Evolutionary conservation across 2,113 vertebrate species (phyloP).

Genomic region (Pipa parva): DNA sequence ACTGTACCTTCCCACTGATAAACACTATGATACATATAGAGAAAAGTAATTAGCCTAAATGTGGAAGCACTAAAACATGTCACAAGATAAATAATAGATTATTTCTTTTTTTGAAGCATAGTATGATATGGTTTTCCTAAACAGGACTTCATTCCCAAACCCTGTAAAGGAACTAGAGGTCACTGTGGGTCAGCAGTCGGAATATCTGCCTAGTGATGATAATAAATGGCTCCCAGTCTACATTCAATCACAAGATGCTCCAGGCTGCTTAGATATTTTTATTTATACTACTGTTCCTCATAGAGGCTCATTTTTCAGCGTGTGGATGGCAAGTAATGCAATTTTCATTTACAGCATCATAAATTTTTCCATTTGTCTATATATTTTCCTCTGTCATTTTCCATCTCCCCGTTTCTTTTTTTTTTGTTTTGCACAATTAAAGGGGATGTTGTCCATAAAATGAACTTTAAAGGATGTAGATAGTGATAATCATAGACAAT

Average conservation of each 20-base stretch:
- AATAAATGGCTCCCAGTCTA: slow-evolving; percentile 22
- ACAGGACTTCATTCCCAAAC: neutral
- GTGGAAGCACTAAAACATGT: neutral
- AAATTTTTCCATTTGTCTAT: slow-evolving; percentile 17
- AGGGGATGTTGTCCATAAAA: no score
- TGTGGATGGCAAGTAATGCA: slow-evolving; percentile 9
- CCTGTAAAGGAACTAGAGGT: slow-evolving; percentile 2
- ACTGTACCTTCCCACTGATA: neutral
- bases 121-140: neutral
- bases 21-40: neutral
- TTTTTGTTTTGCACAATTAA: neutral
- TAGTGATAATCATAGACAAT: no score
- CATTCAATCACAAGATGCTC: slow-evolving; percentile 30
- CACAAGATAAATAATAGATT: neutral
- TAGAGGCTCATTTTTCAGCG: slow-evolving; percentile 36
- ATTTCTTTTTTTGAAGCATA: neutral
- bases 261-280: slow-evolving; percentile 25
- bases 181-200: slow-evolving; percentile 12
- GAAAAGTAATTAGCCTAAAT: neutral
- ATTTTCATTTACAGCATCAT: slow-evolving; percentile 27
- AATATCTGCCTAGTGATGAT: slow-evolving; percentile 28
- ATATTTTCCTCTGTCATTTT: neutral
- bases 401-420: neutral
- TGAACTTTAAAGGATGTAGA: no score
- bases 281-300: slow-evolving; percentile 24